Evolutionary conservation across 2,797 vertebrate genomes (phyloP).

Genomic region (Etheostoma nigrum): DNA sequence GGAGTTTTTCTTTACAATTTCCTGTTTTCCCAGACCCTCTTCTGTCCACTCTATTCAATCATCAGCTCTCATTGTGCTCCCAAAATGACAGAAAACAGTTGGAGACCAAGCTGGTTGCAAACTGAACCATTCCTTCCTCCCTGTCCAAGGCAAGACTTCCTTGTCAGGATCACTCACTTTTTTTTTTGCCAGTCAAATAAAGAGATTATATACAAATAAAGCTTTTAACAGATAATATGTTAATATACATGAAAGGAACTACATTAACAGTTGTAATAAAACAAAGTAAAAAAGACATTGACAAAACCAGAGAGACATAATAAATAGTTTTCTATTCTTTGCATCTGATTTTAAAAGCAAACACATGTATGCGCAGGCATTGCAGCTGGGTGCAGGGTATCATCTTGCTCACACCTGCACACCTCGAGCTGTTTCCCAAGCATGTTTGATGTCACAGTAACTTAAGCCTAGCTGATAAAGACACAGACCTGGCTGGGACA

Average conservation of each 20-base stretch:
- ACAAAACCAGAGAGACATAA: background rate
- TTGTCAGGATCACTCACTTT: background rate
- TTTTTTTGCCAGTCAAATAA: background rate
- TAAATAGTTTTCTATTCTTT: background rate
- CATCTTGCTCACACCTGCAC: constrained; percentile 28
- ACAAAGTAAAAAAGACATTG: no score
- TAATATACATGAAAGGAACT: background rate
- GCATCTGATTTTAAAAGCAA: background rate
- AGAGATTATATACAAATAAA: background rate
- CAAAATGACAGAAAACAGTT: constrained; percentile 11
- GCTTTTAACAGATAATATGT: background rate
- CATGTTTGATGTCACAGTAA: constrained; percentile 15
- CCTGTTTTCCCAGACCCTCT: background rate
- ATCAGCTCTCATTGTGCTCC: constrained; percentile 3
- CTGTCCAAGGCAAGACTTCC: background rate
- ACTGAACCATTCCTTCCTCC: constrained; percentile 17
- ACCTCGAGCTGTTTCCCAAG: constrained; percentile 22
- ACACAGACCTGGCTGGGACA: background rate
- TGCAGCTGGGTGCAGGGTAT: constrained; percentile 9
- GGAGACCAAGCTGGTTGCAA: constrained; percentile 9
- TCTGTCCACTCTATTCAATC: constrained; percentile 3
- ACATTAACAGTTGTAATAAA: background rate
- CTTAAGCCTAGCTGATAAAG: constrained; percentile 26
- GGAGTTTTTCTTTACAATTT: constrained; percentile 6
- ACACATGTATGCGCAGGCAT: background rate